A percentile compares a stretch with the other conserved stretches of the same genome.
These are phyloP conservation scores for Pluvianellus socialis DNA, from an alignment of 2,113 vertebrate genomes.

Conservation along the genomic window DNA sequence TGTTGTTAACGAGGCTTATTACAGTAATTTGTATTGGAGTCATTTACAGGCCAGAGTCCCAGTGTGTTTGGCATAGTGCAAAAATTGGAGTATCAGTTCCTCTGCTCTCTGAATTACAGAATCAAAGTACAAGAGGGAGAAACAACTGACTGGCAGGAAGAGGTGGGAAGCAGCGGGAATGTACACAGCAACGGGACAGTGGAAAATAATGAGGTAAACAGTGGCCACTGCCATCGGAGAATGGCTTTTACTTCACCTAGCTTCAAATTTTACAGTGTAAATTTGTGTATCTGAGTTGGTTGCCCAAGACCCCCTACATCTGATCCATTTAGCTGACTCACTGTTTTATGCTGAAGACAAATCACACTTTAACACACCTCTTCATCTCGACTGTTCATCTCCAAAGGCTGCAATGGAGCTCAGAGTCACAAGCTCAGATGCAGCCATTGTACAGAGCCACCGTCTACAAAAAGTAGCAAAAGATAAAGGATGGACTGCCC, in stretches of 20 bases:
- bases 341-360: background rate
- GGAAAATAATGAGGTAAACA: background rate
- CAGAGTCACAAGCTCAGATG: background rate
- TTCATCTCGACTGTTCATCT: background rate
- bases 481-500: background rate
- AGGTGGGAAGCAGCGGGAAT: background rate
- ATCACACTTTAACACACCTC: background rate
- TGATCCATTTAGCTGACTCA: background rate
- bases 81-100: background rate
- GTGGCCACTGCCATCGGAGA: background rate
- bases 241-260: background rate
- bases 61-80: background rate
- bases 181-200: background rate
- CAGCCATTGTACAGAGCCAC: background rate
- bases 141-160: background rate
- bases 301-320: background rate
- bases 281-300: background rate
- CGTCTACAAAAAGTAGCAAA: background rate
- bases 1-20: constrained; percentile 3
- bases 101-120: background rate
- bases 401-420: background rate
- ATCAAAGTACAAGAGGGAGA: background rate
- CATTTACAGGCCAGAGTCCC: background rate
- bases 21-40: background rate
- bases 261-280: background rate